Percentiles rank a stretch among this genome's conserved stretches.
phyloP scores from a whole-genome alignment of 2,113 vertebrate species.

The Cololabis saira region DNA sequence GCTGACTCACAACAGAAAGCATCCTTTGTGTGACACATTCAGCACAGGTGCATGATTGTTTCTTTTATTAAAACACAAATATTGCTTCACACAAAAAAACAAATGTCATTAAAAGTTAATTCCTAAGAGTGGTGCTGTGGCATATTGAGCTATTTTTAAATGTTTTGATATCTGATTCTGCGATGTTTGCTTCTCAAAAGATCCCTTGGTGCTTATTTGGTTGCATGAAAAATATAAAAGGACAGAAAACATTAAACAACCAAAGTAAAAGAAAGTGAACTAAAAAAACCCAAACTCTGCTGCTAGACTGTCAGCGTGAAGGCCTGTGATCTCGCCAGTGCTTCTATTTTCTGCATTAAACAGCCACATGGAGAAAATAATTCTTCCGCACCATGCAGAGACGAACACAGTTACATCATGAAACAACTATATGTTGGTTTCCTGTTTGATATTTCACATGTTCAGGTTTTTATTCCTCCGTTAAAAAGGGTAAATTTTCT shows the following conservation, averaged over 20 bases:
- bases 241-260: conserved; percentile 27
- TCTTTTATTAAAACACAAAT: not conserved
- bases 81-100: not conserved
- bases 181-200: not conserved
- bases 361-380: conserved; percentile 1
- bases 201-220: not conserved
- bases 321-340: conserved; percentile 16
- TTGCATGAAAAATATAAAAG: not conserved
- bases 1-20: too few relatives aligned
- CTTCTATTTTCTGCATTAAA: conserved; percentile 14
- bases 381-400: conserved; percentile 3
- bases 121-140: not conserved
- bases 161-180: conserved; percentile 1
- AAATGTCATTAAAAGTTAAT: not conserved
- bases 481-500: too few relatives aligned
- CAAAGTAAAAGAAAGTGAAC: conserved; percentile 6
- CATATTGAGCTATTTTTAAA: conserved; percentile 40
- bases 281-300: not conserved
- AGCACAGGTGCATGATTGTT: conserved; percentile 1
- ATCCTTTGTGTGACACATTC: not conserved
- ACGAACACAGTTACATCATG: not conserved
- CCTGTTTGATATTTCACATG: conserved; percentile 34
- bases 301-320: conserved; percentile 9
- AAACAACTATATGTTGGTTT: conserved; percentile 36
- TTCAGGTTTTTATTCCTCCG: too few relatives aligned